A percentile compares a stretch with the other conserved stretches of the same genome.
phyloP scores from a whole-genome alignment of 2,888 invertebrate species.

The Drosophila monieri region DNA sequence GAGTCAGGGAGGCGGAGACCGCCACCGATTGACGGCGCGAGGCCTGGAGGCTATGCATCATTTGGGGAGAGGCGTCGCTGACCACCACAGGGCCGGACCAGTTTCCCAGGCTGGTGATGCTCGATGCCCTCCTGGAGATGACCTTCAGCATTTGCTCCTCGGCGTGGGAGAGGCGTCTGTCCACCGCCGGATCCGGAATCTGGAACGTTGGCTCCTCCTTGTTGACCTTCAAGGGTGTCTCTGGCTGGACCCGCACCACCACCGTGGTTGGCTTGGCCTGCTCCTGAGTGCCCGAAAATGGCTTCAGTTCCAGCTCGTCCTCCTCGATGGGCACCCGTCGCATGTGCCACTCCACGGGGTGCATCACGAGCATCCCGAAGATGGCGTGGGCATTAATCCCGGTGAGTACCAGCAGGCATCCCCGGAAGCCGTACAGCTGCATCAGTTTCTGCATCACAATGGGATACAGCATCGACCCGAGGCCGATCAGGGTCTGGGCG shows the following conservation, averaged over 20 bases:
- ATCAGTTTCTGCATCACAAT: slow-evolving; percentile 87
- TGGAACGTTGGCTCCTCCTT: slow-evolving; percentile 36
- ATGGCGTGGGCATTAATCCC: slow-evolving; percentile 88
- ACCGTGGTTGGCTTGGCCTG: slow-evolving; percentile 23
- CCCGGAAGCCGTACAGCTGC: slow-evolving; percentile 88
- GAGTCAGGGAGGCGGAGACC: background rate
- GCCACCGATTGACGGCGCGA: slow-evolving; percentile 62
- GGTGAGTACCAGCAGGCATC: slow-evolving; percentile 88
- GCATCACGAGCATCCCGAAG: slow-evolving; percentile 89
- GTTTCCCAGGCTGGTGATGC: slow-evolving; percentile 83
- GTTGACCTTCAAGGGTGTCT: slow-evolving; percentile 52
- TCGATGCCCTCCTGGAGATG: slow-evolving; percentile 75
- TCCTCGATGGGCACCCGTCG: slow-evolving; percentile 81
- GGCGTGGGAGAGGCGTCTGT: slow-evolving; percentile 49
- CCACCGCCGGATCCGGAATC: slow-evolving; percentile 13
- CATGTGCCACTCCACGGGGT: slow-evolving; percentile 90
- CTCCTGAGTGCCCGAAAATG: background rate
- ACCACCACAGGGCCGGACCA: slow-evolving; percentile 82
- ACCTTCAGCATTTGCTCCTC: slow-evolving; percentile 58
- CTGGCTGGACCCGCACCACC: slow-evolving; percentile 60
- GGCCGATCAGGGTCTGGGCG: slow-evolving; percentile 89
- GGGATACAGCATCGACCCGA: slow-evolving; percentile 89
- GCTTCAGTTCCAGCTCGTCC: slow-evolving; percentile 70
- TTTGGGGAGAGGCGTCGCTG: slow-evolving; percentile 78
- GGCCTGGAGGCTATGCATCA: slow-evolving; percentile 66